Conservation (phyloP, 2,888 invertebrate species). For the Prosapia bicincta region DNA sequence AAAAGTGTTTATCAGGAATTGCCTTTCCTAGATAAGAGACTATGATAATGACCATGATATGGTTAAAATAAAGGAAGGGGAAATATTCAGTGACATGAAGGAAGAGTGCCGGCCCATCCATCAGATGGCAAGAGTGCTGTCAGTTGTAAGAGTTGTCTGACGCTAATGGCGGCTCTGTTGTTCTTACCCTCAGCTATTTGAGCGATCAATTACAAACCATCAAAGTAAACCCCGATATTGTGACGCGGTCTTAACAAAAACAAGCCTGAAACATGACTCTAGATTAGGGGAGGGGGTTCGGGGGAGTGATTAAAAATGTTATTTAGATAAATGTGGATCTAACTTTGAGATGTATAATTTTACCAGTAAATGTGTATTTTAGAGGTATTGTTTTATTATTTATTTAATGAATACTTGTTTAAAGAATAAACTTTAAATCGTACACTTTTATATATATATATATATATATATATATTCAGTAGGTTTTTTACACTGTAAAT, state of each 20-base stretch:
- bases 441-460: too few species aligned
- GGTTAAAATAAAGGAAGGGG: background rate
- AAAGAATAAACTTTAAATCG: too few species aligned
- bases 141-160: background rate
- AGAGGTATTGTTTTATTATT: too few species aligned
- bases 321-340: too few species aligned
- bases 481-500: too few species aligned
- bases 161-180: background rate
- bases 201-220: background rate
- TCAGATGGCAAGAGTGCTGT: background rate
- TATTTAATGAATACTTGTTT: too few species aligned
- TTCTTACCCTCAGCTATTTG: slow-evolving; percentile 2
- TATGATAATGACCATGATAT: background rate
- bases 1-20: too few species aligned
- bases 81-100: background rate
- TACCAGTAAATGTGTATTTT: too few species aligned
- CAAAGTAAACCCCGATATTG: background rate
- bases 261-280: background rate
- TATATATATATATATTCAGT: too few species aligned
- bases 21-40: too few species aligned
- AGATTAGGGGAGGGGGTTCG: background rate
- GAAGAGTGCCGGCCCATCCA: background rate
- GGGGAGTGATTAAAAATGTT: background rate
- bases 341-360: too few species aligned
- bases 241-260: background rate